These are phyloP conservation scores for Elgaria multicarinata DNA, from an alignment of 2,113 vertebrate species.

Conservation along the genomic window DNA sequence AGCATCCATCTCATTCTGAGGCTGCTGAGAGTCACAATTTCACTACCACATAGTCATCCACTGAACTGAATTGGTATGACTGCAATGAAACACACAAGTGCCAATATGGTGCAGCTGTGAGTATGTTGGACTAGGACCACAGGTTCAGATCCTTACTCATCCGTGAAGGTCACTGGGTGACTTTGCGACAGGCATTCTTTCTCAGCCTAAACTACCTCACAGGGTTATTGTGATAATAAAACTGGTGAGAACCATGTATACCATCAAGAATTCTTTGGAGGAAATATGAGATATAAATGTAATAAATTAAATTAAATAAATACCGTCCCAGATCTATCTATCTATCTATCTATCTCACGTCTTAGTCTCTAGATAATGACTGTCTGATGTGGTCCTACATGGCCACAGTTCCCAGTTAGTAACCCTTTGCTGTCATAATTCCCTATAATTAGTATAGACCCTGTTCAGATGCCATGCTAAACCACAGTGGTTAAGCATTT, in stretches of 20 bases:
- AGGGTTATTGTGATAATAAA: background rate
- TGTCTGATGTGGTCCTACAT: no score
- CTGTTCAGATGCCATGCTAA: no score
- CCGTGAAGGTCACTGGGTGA: no score
- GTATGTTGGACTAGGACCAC: no score
- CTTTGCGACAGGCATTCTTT: no score
- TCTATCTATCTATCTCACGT: no score
- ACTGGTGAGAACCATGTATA: background rate
- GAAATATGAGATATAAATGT: background rate
- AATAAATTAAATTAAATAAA: background rate
- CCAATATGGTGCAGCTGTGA: background rate
- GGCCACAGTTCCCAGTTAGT: background rate
- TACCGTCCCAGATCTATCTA: no score
- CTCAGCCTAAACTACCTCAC: no score
- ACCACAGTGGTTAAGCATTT: no score
- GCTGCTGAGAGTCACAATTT: background rate
- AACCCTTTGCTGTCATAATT: background rate
- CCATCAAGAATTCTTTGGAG: background rate
- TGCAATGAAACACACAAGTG: background rate
- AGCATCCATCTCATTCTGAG: background rate
- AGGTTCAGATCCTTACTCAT: background rate
- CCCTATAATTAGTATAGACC: background rate
- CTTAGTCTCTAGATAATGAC: no score
- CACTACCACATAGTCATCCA: background rate
- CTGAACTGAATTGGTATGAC: background rate